Evolutionary conservation across 2,113 vertebrate genomes (phyloP).

Genomic region (Gyps fulvus): DNA sequence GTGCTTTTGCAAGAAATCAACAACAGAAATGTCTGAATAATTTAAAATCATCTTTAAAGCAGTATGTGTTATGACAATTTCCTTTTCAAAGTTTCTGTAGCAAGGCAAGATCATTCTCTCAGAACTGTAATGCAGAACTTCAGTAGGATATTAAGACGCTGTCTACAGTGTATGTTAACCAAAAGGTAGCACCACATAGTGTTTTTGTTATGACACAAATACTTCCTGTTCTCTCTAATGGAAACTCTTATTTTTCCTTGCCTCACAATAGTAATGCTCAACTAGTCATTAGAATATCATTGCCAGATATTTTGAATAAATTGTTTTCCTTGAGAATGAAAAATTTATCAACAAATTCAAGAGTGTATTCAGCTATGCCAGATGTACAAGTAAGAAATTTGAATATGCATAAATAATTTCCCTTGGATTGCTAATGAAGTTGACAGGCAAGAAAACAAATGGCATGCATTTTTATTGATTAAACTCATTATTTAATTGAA

Average conservation of each 20-base stretch:
- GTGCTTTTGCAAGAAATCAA: conserved; percentile 3
- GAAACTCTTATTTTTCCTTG: conserved; percentile 11
- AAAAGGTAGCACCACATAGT: neutral
- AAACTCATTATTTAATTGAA: conserved; percentile 56
- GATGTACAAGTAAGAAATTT: conserved; percentile 65
- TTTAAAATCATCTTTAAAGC: neutral
- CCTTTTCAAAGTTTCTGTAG: neutral
- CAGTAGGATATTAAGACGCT: neutral
- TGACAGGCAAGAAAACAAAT: conserved; percentile 64
- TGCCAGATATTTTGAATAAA: conserved; percentile 67
- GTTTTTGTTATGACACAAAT: neutral
- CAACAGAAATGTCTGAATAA: neutral
- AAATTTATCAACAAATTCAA: conserved; percentile 61
- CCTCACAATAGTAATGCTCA: conserved; percentile 37
- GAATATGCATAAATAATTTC: conserved; percentile 68
- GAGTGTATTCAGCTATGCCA: conserved; percentile 63
- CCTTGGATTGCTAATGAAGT: conserved; percentile 69
- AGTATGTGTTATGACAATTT: neutral
- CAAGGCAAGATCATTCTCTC: neutral
- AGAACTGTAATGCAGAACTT: neutral
- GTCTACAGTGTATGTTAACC: neutral
- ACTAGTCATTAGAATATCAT: conserved; percentile 49
- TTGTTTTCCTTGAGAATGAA: conserved; percentile 55
- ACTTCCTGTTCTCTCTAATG: conserved; percentile 13
- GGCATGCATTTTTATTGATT: conserved; percentile 57